Conservation (phyloP, 2,797 vertebrate species). For the Ctenopoma kingsleyae region DNA sequence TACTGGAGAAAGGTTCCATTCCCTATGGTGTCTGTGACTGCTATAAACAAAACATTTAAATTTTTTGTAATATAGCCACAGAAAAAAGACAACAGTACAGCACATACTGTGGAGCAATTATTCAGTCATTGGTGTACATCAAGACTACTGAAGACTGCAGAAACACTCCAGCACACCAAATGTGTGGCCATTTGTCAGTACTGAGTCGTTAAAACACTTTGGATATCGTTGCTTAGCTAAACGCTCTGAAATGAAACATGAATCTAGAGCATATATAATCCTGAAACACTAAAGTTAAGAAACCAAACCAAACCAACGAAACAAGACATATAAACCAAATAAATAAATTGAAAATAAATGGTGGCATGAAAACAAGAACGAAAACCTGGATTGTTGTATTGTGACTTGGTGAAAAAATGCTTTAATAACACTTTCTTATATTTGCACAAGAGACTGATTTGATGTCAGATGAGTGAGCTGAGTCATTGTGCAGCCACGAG, state of each 20-base stretch:
- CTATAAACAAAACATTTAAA: background rate
- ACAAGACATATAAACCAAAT: background rate
- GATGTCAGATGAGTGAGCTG: constrained; percentile 16
- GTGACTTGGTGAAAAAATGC: background rate
- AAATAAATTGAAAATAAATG: background rate
- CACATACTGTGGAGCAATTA: background rate
- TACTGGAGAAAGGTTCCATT: background rate
- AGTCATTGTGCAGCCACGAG: constrained; percentile 7
- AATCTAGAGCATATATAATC: background rate
- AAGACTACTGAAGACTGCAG: background rate
- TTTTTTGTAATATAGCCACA: constrained; percentile 2
- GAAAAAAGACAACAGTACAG: background rate
- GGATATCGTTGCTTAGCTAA: background rate
- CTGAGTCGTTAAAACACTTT: background rate
- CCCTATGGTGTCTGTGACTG: background rate
- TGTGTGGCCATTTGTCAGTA: background rate
- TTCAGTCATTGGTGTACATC: background rate
- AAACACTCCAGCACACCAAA: background rate
- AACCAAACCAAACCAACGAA: background rate
- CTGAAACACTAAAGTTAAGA: background rate
- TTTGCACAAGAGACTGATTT: constrained; percentile 4
- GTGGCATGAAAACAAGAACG: background rate
- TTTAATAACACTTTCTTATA: constrained; percentile 18
- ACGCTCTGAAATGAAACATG: background rate
- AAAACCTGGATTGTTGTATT: background rate